A percentile compares a stretch with the other conserved stretches of the same genome.
Evolutionary conservation across 2,113 vertebrate genomes (phyloP).

Genomic region (Leucopternis melanops): DNA sequence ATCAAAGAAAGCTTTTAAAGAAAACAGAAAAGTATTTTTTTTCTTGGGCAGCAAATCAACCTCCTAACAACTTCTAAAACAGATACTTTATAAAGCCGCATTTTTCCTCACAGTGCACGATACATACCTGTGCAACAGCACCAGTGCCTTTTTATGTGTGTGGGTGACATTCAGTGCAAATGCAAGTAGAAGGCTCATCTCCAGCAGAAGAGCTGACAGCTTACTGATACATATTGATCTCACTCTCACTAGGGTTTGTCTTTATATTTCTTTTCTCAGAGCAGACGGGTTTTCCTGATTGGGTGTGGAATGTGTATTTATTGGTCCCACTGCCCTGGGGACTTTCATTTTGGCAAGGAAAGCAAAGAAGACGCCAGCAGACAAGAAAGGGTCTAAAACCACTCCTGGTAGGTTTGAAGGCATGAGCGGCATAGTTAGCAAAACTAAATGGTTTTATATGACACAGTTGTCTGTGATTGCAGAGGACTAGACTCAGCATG

Average conservation of each 20-base stretch:
- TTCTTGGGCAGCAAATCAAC: neutral
- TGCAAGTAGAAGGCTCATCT: neutral
- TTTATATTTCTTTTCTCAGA: neutral
- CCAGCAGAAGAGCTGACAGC: neutral
- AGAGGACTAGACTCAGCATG: constrained; percentile 34
- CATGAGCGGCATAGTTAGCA: constrained; percentile 17
- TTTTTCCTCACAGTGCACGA: neutral
- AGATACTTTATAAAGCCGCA: neutral
- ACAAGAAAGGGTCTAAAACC: constrained; percentile 4
- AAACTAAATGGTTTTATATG: constrained; percentile 38
- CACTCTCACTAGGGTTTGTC: neutral
- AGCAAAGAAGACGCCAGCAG: neutral
- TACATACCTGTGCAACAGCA: neutral
- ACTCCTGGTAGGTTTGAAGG: neutral
- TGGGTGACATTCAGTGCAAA: neutral
- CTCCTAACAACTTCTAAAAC: neutral
- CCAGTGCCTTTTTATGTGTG: neutral
- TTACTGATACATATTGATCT: neutral
- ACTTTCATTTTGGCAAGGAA: constrained; percentile 17
- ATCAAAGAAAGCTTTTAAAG: neutral
- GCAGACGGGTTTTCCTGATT: neutral
- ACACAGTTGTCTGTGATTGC: constrained; percentile 15
- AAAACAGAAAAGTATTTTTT: neutral
- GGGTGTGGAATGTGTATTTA: constrained; percentile 12
- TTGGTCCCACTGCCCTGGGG: neutral